A percentile compares a stretch with the other conserved stretches of the same genome.
Evolutionary conservation across 2,888 invertebrate genomes (phyloP).

Genomic region (Pycnomerus fuliginosus): DNA sequence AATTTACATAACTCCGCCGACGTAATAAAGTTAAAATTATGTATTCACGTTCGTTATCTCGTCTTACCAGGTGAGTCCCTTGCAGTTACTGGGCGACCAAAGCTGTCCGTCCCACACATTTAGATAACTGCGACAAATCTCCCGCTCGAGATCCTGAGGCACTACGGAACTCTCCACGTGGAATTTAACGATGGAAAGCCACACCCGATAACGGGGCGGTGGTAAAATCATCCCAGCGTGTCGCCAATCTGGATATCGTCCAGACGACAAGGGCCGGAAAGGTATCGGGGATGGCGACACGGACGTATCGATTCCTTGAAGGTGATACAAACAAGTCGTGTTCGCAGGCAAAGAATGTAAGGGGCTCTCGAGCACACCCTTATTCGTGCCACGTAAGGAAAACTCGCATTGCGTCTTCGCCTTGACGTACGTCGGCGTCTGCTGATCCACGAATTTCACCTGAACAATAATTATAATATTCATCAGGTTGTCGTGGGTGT

Average conservation of each 20-base stretch:
- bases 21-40: too few species aligned
- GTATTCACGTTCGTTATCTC: too few species aligned
- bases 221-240: conserved; percentile 58
- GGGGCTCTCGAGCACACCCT: conserved; percentile 80
- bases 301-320: conserved; percentile 66
- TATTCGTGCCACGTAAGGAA: conserved; percentile 77
- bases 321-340: conserved; percentile 85
- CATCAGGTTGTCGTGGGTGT: neutral
- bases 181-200: conserved; percentile 85
- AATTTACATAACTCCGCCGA: too few species aligned
- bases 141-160: conserved; percentile 67
- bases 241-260: conserved; percentile 57
- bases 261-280: conserved; percentile 58
- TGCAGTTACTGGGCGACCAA: conserved; percentile 73
- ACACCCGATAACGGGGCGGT: conserved; percentile 72
- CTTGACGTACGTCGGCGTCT: conserved; percentile 80
- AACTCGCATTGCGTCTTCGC: conserved; percentile 84
- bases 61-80: conserved; percentile 80
- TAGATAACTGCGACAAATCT: conserved; percentile 79
- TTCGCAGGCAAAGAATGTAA: conserved; percentile 84
- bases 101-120: conserved; percentile 87
- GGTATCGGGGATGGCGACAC: conserved; percentile 55
- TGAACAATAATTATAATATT: conserved; percentile 48
- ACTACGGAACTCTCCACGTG: conserved; percentile 65
- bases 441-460: conserved; percentile 82